These are phyloP conservation scores for Coreoperca whiteheadi DNA, from an alignment of 2,113 vertebrate genomes.

Conservation along the genomic window DNA sequence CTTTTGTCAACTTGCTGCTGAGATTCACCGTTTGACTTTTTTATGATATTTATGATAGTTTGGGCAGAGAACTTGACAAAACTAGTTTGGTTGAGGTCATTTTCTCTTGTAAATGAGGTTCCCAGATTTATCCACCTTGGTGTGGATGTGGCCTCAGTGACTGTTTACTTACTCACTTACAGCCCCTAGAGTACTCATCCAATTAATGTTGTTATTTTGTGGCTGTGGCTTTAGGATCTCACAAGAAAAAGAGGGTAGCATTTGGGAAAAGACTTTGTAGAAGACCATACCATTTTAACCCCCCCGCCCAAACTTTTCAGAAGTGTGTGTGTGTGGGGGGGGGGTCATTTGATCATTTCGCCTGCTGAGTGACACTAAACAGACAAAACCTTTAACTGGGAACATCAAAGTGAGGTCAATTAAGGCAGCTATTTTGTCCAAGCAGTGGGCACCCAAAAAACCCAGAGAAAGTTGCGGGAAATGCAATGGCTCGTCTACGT, in stretches of 20 bases:
- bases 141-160: slow-evolving; percentile 58
- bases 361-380: slow-evolving; percentile 71
- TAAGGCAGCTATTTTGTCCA: slow-evolving; percentile 65
- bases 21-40: not conserved
- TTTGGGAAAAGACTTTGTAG: slow-evolving; percentile 20
- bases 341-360: slow-evolving; percentile 60
- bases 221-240: slow-evolving; percentile 57
- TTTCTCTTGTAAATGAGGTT: slow-evolving; percentile 49
- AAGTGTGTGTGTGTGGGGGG: slow-evolving; percentile 20
- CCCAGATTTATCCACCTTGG: slow-evolving; percentile 64
- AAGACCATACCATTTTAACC: slow-evolving; percentile 10
- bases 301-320: not conserved
- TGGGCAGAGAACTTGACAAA: slow-evolving; percentile 17
- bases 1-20: not conserved
- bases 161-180: slow-evolving; percentile 66
- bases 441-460: slow-evolving; percentile 49
- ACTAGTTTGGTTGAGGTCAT: slow-evolving; percentile 38
- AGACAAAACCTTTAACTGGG: slow-evolving; percentile 71
- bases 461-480: slow-evolving; percentile 61
- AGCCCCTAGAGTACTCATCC: slow-evolving; percentile 49
- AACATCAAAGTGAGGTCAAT: slow-evolving; percentile 73
- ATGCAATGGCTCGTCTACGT: slow-evolving; percentile 52
- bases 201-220: slow-evolving; percentile 60
- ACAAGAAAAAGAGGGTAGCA: not conserved
- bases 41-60: slow-evolving; percentile 8